phyloP scores from a whole-genome alignment of 37 sponge, comb jelly and placozoan species.

The Ephydatia muelleri region DNA sequence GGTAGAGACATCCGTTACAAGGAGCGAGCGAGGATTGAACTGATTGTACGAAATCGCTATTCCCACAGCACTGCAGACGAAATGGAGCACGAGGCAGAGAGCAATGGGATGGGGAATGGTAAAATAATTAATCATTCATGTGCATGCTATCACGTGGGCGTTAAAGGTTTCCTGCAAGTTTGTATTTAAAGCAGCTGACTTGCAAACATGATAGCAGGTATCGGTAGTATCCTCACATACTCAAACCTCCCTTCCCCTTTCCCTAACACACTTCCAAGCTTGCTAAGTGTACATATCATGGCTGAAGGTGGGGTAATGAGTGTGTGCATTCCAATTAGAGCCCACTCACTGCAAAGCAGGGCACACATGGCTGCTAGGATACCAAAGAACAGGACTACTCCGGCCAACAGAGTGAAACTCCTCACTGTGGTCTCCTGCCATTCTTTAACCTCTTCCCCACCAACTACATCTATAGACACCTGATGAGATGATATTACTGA shows the following conservation, averaged over 20 bases:
- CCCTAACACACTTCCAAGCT: too few species aligned
- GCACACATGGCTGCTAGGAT: constrained; percentile 10
- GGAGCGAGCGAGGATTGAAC: background rate
- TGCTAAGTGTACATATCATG: background rate
- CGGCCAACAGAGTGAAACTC: background rate
- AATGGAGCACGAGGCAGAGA: background rate
- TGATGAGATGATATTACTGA: background rate
- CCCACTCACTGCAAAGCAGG: constrained; percentile 33
- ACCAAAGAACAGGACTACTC: constrained; percentile 32
- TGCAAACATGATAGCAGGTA: too few species aligned
- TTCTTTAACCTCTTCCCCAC: background rate
- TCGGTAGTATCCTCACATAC: too few species aligned
- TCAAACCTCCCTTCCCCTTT: too few species aligned
- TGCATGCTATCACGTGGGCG: too few species aligned
- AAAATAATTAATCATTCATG: background rate
- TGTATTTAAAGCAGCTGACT: too few species aligned
- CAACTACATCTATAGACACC: background rate
- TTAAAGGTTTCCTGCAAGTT: too few species aligned
- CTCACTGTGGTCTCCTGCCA: background rate
- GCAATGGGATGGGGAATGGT: background rate
- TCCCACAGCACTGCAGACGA: background rate
- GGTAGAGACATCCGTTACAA: too few species aligned
- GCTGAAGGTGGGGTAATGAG: background rate
- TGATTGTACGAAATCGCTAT: background rate
- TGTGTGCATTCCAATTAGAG: background rate